Percentiles rank a stretch among this genome's conserved stretches.
Evolutionary conservation across 2,797 vertebrate genomes (phyloP).

Genomic region (Podargus strigoides): DNA sequence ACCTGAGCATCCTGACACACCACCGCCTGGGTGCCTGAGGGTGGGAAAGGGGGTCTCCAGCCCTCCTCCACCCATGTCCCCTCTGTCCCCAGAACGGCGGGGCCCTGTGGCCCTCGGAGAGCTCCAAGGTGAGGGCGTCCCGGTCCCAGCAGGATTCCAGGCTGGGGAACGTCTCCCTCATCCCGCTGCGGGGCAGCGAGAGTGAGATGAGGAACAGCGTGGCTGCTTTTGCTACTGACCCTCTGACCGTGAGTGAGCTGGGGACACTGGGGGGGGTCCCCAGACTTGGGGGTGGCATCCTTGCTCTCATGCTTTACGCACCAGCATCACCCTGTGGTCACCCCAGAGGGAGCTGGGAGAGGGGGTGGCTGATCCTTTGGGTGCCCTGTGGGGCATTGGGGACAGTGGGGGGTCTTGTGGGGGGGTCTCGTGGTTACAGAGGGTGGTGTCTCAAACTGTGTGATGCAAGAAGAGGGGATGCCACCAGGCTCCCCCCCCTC

Average conservation of each 20-base stretch:
- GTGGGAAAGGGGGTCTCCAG: too few relatives aligned
- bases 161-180: conserved; percentile 89
- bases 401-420: too few relatives aligned
- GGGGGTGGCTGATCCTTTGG: not conserved
- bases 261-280: not conserved
- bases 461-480: too few relatives aligned
- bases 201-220: conserved; percentile 96
- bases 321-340: not conserved
- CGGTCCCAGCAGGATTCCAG: conserved; percentile 77
- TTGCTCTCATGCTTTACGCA: not conserved
- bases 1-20: too few relatives aligned
- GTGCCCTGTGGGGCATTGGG: fast-evolving
- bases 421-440: too few relatives aligned
- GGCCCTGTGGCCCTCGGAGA: conserved; percentile 78
- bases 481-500: too few relatives aligned
- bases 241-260: conserved; percentile 84
- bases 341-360: not conserved
- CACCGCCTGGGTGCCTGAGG: too few relatives aligned
- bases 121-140: conserved; percentile 64
- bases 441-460: too few relatives aligned
- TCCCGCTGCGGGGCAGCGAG: conserved; percentile 90
- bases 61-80: too few relatives aligned
- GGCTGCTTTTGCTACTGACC: conserved; percentile 86
- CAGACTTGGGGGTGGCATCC: not conserved
- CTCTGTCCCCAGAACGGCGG: not conserved